A percentile compares a stretch with the other conserved stretches of the same genome.
Conservation (phyloP, 1,140 invertebrate genomes). For the Lerema accius region DNA sequence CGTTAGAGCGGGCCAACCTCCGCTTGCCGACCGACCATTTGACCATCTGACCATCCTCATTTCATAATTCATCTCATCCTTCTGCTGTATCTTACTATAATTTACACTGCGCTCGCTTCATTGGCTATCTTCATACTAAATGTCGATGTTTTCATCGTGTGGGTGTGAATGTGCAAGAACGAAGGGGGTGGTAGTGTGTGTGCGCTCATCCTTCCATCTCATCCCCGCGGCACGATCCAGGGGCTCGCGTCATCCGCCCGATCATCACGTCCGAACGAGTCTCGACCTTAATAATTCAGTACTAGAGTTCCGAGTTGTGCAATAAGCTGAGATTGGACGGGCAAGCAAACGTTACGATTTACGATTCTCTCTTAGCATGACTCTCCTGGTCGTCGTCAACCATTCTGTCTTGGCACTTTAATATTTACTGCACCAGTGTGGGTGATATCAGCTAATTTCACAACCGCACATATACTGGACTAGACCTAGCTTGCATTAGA, state of each 20-base stretch:
- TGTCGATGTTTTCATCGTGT: conserved; percentile 42
- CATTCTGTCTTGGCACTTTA: conserved; percentile 47
- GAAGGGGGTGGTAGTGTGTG: conserved; percentile 40
- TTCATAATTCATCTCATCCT: conserved; percentile 43
- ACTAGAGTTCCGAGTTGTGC: conserved; percentile 52
- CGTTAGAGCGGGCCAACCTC: conserved; percentile 32
- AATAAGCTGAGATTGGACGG: conserved; percentile 79
- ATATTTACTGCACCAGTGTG: conserved; percentile 49
- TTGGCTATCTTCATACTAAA: conserved; percentile 47
- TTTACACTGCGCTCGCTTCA: conserved; percentile 44
- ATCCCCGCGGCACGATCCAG: conserved; percentile 11
- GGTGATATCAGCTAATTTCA: conserved; percentile 76
- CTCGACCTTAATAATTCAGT: conserved; percentile 15
- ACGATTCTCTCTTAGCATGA: conserved; percentile 53
- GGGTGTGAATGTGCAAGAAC: conserved; percentile 26
- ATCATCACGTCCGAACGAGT: conserved; percentile 36
- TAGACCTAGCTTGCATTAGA: conserved; percentile 63
- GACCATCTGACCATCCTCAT: conserved; percentile 36
- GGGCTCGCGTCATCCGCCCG: conserved; percentile 26
- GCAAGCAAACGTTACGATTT: conserved; percentile 53
- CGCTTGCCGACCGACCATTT: conserved; percentile 39
- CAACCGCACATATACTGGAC: conserved; percentile 60
- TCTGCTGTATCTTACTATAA: conserved; percentile 38
- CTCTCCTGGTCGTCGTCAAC: conserved; percentile 40
- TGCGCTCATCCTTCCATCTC: conserved; percentile 26